A percentile compares a stretch with the other conserved stretches of the same genome.
These are phyloP conservation scores for Tylochromis polylepis DNA, from an alignment of 2,113 vertebrate species.

Conservation along the genomic window DNA sequence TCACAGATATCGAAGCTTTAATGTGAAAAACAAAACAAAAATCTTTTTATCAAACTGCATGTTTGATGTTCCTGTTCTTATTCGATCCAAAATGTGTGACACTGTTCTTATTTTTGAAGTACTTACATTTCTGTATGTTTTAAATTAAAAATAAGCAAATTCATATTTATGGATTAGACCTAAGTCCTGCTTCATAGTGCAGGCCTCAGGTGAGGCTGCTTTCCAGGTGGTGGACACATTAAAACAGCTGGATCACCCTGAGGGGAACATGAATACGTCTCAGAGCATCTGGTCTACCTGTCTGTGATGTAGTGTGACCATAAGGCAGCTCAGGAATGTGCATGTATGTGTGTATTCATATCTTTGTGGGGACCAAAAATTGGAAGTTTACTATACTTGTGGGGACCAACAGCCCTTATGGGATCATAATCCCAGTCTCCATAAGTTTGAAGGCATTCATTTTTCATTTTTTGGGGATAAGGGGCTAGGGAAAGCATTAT, in stretches of 20 bases:
- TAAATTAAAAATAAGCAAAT: neutral
- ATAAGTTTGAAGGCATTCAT: no score
- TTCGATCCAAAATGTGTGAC: accelerated
- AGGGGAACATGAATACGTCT: neutral
- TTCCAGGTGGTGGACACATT: neutral
- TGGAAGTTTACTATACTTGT: no score
- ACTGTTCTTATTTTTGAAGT: neutral
- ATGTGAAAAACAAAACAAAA: no score
- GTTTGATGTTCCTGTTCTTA: neutral
- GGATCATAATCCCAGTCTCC: no score
- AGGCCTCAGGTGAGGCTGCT: neutral
- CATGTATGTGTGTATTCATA: neutral
- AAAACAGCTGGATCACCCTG: neutral
- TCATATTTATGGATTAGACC: neutral
- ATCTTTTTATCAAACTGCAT: neutral
- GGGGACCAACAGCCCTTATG: no score
- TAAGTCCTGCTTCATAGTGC: neutral
- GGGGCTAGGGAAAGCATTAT: no score
- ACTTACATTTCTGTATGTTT: neutral
- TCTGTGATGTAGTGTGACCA: neutral
- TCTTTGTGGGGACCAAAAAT: no score
- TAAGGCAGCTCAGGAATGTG: conserved; percentile 26
- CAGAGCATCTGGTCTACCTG: neutral
- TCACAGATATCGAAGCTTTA: neutral
- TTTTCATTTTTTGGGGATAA: no score